Percentiles rank a stretch among this genome's conserved stretches.
Conservation (phyloP, 1,140 invertebrate genomes). For the Meteorus sp. region DNA sequence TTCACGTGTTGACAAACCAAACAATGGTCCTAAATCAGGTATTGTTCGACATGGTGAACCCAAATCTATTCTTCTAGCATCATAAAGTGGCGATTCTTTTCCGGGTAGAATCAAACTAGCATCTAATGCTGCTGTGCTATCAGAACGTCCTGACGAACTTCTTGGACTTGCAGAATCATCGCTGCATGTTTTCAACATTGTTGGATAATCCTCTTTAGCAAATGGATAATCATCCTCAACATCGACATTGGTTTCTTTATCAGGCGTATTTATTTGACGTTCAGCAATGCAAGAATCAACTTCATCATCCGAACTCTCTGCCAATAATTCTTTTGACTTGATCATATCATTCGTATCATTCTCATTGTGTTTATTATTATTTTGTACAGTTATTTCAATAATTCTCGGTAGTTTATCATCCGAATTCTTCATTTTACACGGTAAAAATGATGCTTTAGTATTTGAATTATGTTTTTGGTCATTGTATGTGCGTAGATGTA, state of each 20-base stretch:
- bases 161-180: constrained; percentile 55
- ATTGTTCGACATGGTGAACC: constrained; percentile 46
- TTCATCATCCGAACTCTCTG: neutral
- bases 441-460: neutral
- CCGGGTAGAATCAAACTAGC: constrained; percentile 41
- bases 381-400: constrained; percentile 23
- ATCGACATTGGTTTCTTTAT: constrained; percentile 47
- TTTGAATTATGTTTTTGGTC: neutral
- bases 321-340: constrained; percentile 27
- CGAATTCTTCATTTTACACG: neutral
- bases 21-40: constrained; percentile 35
- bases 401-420: constrained; percentile 13
- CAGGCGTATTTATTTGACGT: constrained; percentile 2
- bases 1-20: constrained; percentile 38
- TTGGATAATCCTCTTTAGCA: constrained; percentile 57
- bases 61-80: constrained; percentile 48
- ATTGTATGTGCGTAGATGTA: constrained; percentile 38
- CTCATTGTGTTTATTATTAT: constrained; percentile 17
- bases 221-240: constrained; percentile 55
- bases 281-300: too few relatives aligned
- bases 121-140: constrained; percentile 52
- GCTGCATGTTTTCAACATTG: constrained; percentile 55
- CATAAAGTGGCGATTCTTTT: constrained; percentile 45
- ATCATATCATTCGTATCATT: neutral
- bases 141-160: constrained; percentile 53